These are phyloP conservation scores for Cebidichthys violaceus DNA, from an alignment of 2,113 vertebrate species.

Conservation along the genomic window DNA sequence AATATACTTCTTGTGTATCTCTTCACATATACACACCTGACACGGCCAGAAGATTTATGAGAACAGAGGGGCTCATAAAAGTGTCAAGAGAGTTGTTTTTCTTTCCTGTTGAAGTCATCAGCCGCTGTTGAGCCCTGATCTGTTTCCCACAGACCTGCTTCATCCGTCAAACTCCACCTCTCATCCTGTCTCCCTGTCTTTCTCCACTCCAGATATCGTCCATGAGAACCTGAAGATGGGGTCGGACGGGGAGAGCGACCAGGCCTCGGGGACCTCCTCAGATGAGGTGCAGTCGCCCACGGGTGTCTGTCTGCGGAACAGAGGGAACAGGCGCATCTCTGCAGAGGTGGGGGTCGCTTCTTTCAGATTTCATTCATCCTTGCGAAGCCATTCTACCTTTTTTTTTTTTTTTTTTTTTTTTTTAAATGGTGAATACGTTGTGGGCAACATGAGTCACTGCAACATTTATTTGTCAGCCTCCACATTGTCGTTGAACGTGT, in stretches of 20 bases:
- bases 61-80: conserved; percentile 15
- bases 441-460: conserved; percentile 39
- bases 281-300: conserved; percentile 97
- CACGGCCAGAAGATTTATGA: conserved; percentile 13
- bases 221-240: conserved; percentile 98
- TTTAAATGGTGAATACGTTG: neutral
- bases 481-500: neutral
- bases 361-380: neutral
- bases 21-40: neutral
- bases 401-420: neutral
- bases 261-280: conserved; percentile 94
- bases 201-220: conserved; percentile 88
- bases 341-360: conserved; percentile 87
- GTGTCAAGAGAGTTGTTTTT: conserved; percentile 20
- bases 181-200: conserved; percentile 2
- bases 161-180: conserved; percentile 12
- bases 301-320: conserved; percentile 93
- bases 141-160: conserved; percentile 25
- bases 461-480: neutral
- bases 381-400: neutral
- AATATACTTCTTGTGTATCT: conserved; percentile 9
- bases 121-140: neutral
- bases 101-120: conserved; percentile 34
- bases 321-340: conserved; percentile 93
- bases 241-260: conserved; percentile 96